Evolutionary conservation across 2,888 invertebrate genomes (phyloP).

Genomic region (Pilophorus perplexus): DNA sequence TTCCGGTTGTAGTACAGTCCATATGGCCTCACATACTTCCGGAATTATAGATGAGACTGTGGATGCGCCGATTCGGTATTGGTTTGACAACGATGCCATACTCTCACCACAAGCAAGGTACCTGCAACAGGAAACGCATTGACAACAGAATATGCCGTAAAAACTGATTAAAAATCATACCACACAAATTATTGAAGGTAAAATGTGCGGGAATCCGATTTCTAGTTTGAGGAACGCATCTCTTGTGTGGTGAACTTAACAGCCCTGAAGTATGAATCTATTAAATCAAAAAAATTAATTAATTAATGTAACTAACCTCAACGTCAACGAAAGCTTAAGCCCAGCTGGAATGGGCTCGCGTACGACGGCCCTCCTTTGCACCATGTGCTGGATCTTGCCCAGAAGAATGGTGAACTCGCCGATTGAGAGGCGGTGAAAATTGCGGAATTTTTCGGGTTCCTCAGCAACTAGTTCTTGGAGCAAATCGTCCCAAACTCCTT

Average conservation of each 20-base stretch:
- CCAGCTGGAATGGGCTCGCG: slow-evolving; percentile 9
- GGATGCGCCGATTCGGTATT: slow-evolving; percentile 9
- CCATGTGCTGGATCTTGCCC: slow-evolving; percentile 1
- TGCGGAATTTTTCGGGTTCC: not conserved
- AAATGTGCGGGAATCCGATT: too few relatives aligned
- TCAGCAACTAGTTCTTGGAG: not conserved
- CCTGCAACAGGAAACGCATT: slow-evolving; percentile 11
- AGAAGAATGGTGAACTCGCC: not conserved
- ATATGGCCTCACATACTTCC: slow-evolving; percentile 9
- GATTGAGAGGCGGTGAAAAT: not conserved
- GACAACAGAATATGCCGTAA: too few relatives aligned
- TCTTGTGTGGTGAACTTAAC: too few relatives aligned
- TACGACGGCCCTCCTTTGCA: slow-evolving; percentile 1
- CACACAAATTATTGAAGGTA: too few relatives aligned
- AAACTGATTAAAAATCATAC: too few relatives aligned
- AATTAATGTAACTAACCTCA: too few relatives aligned
- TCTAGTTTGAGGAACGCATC: too few relatives aligned
- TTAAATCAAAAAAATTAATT: too few relatives aligned
- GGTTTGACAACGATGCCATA: not conserved
- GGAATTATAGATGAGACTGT: slow-evolving; percentile 6
- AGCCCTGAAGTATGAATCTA: too few relatives aligned
- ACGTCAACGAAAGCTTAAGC: not conserved
- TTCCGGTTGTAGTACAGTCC: slow-evolving; percentile 13
- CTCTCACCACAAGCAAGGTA: slow-evolving; percentile 14
- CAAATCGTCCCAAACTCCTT: not conserved